A percentile compares a stretch with the other conserved stretches of the same genome.
These are phyloP conservation scores for Cettia cetti DNA, from an alignment of 2,113 vertebrate genomes.

Conservation along the genomic window DNA sequence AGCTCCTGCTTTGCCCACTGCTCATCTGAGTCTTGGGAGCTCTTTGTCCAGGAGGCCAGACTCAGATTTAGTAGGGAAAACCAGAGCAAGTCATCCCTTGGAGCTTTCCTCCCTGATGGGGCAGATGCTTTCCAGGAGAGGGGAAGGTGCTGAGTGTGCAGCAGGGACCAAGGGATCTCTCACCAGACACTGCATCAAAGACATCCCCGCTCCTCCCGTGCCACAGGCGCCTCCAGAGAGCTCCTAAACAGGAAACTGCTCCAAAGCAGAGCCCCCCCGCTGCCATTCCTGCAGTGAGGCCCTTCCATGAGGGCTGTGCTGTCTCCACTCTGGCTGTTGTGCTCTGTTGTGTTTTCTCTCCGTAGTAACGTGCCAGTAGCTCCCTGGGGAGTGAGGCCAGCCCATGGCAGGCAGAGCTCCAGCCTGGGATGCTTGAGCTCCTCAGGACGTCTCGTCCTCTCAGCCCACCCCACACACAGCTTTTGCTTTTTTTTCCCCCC, in stretches of 20 bases:
- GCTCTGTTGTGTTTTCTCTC: constrained; percentile 36
- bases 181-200: not conserved
- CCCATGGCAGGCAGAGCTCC: not conserved
- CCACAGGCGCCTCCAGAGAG: not conserved
- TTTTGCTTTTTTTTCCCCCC: not conserved
- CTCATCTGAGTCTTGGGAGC: not conserved
- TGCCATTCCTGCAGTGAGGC: not conserved
- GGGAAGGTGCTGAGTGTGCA: not conserved
- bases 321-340: not conserved
- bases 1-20: not conserved
- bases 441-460: not conserved
- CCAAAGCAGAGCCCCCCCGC: not conserved
- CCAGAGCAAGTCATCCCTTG: not conserved
- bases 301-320: not conserved
- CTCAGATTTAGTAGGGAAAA: not conserved
- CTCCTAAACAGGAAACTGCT: constrained; percentile 10
- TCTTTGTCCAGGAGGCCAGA: not conserved
- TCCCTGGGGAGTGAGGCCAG: constrained; percentile 6
- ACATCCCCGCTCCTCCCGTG: accelerated
- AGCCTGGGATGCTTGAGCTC: not conserved
- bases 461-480: not conserved
- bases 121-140: not conserved
- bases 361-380: constrained; percentile 1
- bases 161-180: not conserved
- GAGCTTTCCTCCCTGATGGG: not conserved